Evolutionary conservation across 2,888 invertebrate genomes (phyloP), one percentile per base, ranked within the genome.

Genomic region (Leucophenga montana): DNA sequence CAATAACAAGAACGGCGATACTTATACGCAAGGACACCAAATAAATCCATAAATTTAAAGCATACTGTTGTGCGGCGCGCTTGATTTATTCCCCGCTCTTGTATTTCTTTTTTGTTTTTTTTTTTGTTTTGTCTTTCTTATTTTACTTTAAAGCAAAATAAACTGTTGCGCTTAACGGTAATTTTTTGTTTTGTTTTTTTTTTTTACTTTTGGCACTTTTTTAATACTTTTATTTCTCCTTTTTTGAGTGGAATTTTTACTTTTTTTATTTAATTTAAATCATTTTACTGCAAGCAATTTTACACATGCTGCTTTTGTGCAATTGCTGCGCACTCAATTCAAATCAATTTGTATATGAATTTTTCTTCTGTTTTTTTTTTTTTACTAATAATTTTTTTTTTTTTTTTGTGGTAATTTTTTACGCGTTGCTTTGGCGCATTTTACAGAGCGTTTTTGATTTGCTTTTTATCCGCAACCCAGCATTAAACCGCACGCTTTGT

Each of bases 21-120:
- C 78, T 84, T 77, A 77, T 77, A 76, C 61, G 74, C 83, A 82
- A 82, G 82, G 84, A 82, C 82, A 82, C 59, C 74, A 50, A 69
- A 82, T 78, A 82, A 82, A 82, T 82, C 82, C 79, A 82, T 82
- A 82, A 82, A 82, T 78, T 79, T 80, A 77, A 82, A 82, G 81
- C 72, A 74, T 72, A 67, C 74, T 72, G 72, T 77, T 80, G 69
- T 75, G 78, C 75, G 75, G 50, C 18, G 50, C 14, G 16, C 50
- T 6, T 4, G 13, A 48, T 48, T 13, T 48, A 33, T 13, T 48
- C 11, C 14, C 48, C n/a, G n/a, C n/a, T n/a, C n/a, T n/a, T n/a
- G n/a, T n/a, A n/a, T n/a, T n/a, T n/a, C n/a, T n/a, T n/a, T n/a
- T n/a, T 50, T 50, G 1, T 16, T 50, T 4, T 50, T 50, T 16